Conservation (phyloP, 1,140 invertebrate genomes). For the Heliconius nattereri region DNA sequence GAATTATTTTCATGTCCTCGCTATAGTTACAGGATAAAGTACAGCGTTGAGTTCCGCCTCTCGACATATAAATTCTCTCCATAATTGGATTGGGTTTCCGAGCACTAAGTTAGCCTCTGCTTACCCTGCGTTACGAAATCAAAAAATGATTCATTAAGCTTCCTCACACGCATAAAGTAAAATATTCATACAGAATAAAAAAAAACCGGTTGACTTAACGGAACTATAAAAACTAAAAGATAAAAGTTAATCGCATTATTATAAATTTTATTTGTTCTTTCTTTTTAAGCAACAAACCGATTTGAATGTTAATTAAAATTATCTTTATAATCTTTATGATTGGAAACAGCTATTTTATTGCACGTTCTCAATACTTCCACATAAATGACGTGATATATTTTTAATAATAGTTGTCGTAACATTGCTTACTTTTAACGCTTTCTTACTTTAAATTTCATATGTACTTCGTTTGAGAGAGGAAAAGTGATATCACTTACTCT, state of each 20-base stretch:
- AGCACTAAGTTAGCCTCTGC: background rate
- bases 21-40: too few relatives aligned
- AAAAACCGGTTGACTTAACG: background rate
- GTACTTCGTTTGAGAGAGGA: too few relatives aligned
- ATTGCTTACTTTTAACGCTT: background rate
- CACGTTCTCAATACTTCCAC: slow-evolving; percentile 3
- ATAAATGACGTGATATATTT: background rate
- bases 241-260: slow-evolving; percentile 3
- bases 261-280: slow-evolving; percentile 13
- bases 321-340: slow-evolving; percentile 6
- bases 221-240: background rate
- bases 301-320: background rate
- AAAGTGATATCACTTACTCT: background rate
- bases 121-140: background rate
- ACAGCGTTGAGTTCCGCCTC: background rate
- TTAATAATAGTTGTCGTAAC: background rate
- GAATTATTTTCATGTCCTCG: too few relatives aligned
- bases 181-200: background rate
- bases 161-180: background rate
- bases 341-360: background rate
- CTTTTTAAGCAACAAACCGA: background rate
- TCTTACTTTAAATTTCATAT: background rate
- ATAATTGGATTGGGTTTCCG: background rate
- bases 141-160: background rate
- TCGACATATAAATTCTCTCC: background rate